phyloP scores from a whole-genome alignment of 2,888 invertebrate genomes.

The Campoletis raptor region DNA sequence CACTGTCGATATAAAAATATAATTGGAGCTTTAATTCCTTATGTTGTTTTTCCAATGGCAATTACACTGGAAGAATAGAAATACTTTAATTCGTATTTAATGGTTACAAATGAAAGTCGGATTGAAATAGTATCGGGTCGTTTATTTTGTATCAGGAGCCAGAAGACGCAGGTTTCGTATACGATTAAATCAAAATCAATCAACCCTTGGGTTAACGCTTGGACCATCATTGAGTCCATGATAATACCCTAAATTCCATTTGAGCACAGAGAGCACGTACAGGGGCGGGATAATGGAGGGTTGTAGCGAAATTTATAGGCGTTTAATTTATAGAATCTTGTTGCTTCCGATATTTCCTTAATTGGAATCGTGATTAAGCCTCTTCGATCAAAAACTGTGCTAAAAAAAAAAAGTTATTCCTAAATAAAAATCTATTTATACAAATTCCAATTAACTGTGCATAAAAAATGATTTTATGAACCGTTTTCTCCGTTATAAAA shows the following conservation, averaged over 20 bases:
- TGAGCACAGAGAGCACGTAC: not conserved
- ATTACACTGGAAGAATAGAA: not conserved
- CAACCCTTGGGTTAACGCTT: constrained; percentile 5
- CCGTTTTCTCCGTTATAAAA: not conserved
- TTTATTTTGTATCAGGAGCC: not conserved
- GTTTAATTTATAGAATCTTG: not conserved
- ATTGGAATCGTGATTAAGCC: not conserved
- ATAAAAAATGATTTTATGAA: not conserved
- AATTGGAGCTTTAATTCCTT: not conserved
- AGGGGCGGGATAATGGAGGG: not conserved
- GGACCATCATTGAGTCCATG: constrained; percentile 24
- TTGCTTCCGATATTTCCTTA: not conserved
- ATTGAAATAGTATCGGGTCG: not conserved
- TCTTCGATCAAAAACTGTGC: not conserved
- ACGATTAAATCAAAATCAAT: constrained; percentile 47
- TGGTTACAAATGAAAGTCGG: constrained; percentile 6
- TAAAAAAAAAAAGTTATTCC: not conserved
- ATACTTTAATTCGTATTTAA: not conserved
- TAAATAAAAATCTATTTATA: not conserved
- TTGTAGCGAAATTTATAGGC: not conserved
- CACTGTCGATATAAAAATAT: not conserved
- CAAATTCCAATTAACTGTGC: not conserved
- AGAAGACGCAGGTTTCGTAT: not conserved
- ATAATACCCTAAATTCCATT: constrained; percentile 39
- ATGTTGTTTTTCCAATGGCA: not conserved